Evolutionary conservation across 2,113 vertebrate genomes (phyloP), one percentile per base, ranked within the genome.

Genomic region (Scomber colias): DNA sequence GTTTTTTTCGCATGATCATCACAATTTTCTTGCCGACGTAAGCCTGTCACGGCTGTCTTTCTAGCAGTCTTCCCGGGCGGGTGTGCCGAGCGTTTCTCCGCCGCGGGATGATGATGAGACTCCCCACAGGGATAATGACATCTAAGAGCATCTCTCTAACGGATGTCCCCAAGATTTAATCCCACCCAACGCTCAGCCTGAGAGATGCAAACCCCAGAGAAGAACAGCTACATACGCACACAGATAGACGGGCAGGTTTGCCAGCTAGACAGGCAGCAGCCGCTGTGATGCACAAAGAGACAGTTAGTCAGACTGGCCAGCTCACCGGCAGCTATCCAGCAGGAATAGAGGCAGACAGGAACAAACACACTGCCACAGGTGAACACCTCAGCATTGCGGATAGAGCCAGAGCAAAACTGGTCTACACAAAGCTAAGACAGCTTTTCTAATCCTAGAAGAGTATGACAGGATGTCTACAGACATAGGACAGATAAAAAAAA

Each of bases 91-190:
- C 15, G 9, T 61, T 53, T 81, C 55, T 82, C 77, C 51, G 45
- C 83, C 63, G 71, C 46, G 46, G 79, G 83, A 87, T 75, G 77
- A 82, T 83, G 86, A 89, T 89, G 85, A 89, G 81, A 68, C 87
- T 82, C 79, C 89, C 89, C 57, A 57, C 66, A 51, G 82, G 82
- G 84, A 90, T 90, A 90, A 91, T 84, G 82, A 90, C 86, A 87
- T 87, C 88, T 75, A 83, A 89, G 70, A 92, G 82, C 51, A 19
- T 70, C 81, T 87, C 84, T 90, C 78, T 75, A 81, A 74, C 24
- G 77, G 88, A 91, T 87, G 89, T 86, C 85, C 86, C 82, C 86
- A 15, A 49, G 77, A 89, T 85, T 90, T 85, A 92, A 91, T 91
- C 85, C 76, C 79, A 81, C 59, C 74, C 75, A 71, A 71, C 48